Percentiles rank a stretch among this genome's conserved stretches.
Evolutionary conservation across 2,113 vertebrate species (phyloP).

Genomic region (Ciconia maguari): DNA sequence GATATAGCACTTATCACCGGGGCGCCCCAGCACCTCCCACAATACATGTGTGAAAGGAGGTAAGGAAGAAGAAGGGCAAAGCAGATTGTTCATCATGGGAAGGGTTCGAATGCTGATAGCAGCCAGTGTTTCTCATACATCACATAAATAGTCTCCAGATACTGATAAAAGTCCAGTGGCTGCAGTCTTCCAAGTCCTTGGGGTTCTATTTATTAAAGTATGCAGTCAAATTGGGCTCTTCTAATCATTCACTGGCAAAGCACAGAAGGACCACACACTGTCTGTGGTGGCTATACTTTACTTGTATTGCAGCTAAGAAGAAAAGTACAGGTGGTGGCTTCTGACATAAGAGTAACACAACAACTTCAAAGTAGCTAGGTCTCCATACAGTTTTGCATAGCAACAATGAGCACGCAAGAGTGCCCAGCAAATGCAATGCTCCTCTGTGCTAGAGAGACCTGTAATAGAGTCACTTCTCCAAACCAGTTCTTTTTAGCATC

Average conservation of each 20-base stretch:
- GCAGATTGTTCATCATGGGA: not conserved
- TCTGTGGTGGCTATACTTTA: not conserved
- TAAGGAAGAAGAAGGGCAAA: not conserved
- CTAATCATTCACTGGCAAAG: not conserved
- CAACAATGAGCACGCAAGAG: not conserved
- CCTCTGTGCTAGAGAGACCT: not conserved
- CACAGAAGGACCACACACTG: not conserved
- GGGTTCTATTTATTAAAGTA: not conserved
- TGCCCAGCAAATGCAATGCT: not conserved
- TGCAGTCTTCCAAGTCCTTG: not conserved
- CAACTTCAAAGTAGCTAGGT: not conserved
- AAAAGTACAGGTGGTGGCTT: not conserved
- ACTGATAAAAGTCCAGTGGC: not conserved
- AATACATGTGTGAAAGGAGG: not conserved
- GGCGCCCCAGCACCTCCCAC: not conserved
- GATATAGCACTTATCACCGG: not conserved
- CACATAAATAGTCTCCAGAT: not conserved
- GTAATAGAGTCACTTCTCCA: not conserved
- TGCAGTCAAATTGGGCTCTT: not conserved
- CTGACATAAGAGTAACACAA: not conserved
- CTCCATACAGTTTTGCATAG: not conserved
- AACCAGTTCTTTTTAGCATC: not conserved
- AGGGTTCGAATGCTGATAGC: not conserved
- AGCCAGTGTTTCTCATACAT: not conserved
- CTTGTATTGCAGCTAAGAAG: not conserved